phyloP scores from a whole-genome alignment of 30 jellyfish, hydroid and myxozoan genomes.

The Pseudorhiza aurosa region DNA sequence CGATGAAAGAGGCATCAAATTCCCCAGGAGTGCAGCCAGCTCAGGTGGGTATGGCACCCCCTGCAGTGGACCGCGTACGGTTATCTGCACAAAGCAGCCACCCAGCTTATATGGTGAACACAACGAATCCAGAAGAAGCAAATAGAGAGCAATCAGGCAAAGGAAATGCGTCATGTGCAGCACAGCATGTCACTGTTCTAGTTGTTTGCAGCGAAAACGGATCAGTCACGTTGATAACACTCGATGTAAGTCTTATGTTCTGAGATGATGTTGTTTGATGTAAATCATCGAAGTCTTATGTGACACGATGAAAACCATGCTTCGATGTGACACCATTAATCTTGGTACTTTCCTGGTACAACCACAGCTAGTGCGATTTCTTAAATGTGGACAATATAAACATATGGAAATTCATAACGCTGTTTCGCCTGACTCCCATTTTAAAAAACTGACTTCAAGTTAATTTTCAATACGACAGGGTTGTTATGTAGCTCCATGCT shows the following conservation, averaged over 20 bases:
- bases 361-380: too few relatives aligned
- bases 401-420: too few relatives aligned
- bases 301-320: too few relatives aligned
- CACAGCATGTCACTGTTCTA: constrained; percentile 17
- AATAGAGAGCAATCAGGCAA: neutral
- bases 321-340: too few relatives aligned
- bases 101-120: constrained; percentile 8
- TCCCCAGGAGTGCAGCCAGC: neutral
- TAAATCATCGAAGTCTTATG: too few relatives aligned
- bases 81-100: constrained; percentile 9
- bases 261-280: too few relatives aligned
- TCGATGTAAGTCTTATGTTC: constrained; percentile 39
- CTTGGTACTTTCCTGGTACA: too few relatives aligned
- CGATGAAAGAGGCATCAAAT: neutral
- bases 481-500: too few relatives aligned
- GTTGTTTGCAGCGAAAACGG: constrained; percentile 73
- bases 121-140: neutral
- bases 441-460: too few relatives aligned
- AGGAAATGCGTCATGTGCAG: neutral
- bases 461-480: too few relatives aligned
- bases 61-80: neutral
- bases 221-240: constrained; percentile 42
- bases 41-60: neutral
- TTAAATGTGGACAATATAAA: too few relatives aligned
- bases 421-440: too few relatives aligned